These are phyloP conservation scores for Empidonax traillii DNA, from an alignment of 2,113 vertebrate genomes.

Conservation along the genomic window DNA sequence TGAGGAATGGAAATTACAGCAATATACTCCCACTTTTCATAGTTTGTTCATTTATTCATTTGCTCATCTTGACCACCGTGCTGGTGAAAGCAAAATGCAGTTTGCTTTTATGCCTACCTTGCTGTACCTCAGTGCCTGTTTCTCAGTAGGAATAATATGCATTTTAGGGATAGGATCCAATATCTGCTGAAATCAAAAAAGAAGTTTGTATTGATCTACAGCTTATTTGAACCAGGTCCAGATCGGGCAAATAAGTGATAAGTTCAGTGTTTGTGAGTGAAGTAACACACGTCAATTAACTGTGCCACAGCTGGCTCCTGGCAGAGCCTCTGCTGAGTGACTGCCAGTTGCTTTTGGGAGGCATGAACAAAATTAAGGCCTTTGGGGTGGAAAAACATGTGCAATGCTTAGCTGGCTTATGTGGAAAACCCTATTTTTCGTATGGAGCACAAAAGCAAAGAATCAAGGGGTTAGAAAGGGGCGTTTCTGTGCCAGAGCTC, in stretches of 20 bases:
- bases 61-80: background rate
- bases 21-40: background rate
- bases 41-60: background rate
- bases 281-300: background rate
- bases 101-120: background rate
- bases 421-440: background rate
- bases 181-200: background rate
- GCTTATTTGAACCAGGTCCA: background rate
- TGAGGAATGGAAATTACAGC: background rate
- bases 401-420: background rate
- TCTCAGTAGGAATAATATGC: background rate
- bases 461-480: background rate
- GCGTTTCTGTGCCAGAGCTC: background rate
- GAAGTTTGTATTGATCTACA: background rate
- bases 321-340: background rate
- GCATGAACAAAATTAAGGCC: background rate
- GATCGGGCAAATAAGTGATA: background rate
- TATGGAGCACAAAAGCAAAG: background rate
- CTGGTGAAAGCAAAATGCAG: background rate
- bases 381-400: background rate
- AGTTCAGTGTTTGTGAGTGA: background rate
- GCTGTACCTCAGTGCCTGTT: background rate
- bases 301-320: background rate
- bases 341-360: background rate
- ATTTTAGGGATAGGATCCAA: background rate